phyloP scores from a whole-genome alignment of 1,140 invertebrate species.

The Andrena cerasifolii region DNA sequence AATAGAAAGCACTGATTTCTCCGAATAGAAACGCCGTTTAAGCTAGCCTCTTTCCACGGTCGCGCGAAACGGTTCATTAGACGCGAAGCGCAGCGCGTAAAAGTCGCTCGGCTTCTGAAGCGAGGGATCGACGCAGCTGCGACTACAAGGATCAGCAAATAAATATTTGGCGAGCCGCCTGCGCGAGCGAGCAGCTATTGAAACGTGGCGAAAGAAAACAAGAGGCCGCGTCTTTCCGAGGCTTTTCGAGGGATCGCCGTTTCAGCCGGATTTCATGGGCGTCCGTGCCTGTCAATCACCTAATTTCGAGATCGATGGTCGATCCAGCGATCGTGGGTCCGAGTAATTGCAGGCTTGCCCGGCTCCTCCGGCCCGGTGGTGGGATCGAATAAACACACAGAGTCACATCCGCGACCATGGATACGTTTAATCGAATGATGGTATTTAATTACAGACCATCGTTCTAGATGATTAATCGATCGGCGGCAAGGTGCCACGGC shows the following conservation, averaged over 20 bases:
- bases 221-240: slow-evolving; percentile 5
- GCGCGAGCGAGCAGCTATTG: too few species aligned
- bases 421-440: slow-evolving; percentile 59
- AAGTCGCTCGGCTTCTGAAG: not conserved
- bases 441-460: slow-evolving; percentile 62
- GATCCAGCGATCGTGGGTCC: slow-evolving; percentile 13
- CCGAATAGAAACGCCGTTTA: slow-evolving; percentile 34
- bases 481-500: slow-evolving; percentile 27
- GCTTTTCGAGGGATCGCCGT: slow-evolving; percentile 30
- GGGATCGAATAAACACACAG: slow-evolving; percentile 54
- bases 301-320: slow-evolving; percentile 60
- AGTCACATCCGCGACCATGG: slow-evolving; percentile 37
- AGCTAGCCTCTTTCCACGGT: not conserved
- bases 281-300: slow-evolving; percentile 64
- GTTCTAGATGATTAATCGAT: slow-evolving; percentile 58
- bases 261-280: slow-evolving; percentile 32
- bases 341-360: slow-evolving; percentile 58
- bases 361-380: slow-evolving; percentile 7
- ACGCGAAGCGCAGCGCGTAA: not conserved
- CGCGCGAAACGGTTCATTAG: slow-evolving; percentile 7
- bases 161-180: slow-evolving; percentile 55
- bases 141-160: slow-evolving; percentile 11
- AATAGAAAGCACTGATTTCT: slow-evolving; percentile 41
- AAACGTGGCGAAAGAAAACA: slow-evolving; percentile 19
- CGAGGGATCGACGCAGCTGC: slow-evolving; percentile 5